Evolutionary conservation across 2,797 vertebrate species (phyloP).

Genomic region (Ciconia nigra): DNA sequence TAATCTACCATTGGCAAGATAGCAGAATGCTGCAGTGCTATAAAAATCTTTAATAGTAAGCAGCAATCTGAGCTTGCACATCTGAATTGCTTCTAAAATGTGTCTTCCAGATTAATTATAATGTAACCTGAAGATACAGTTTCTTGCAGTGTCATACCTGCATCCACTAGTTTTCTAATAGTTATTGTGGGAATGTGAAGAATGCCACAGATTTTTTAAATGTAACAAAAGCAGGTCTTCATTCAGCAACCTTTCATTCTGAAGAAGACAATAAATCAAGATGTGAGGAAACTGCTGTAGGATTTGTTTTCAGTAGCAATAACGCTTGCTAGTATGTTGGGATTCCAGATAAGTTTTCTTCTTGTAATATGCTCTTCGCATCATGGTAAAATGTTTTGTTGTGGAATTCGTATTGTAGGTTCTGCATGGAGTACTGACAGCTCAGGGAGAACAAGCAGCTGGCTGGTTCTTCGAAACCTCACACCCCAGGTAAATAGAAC

Average conservation of each 20-base stretch:
- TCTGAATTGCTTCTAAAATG: not conserved
- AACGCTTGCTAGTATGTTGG: not conserved
- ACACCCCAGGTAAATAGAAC: slow-evolving; percentile 87
- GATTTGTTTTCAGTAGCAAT: not conserved
- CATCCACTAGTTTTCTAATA: not conserved
- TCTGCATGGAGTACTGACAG: slow-evolving; percentile 97
- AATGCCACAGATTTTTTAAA: not conserved
- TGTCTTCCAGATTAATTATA: not conserved
- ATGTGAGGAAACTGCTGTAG: not conserved
- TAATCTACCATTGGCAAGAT: not conserved
- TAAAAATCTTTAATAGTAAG: slow-evolving; percentile 1
- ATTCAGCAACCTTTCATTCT: not conserved
- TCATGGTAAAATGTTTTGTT: not conserved
- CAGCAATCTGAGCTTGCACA: not conserved
- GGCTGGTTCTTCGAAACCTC: slow-evolving; percentile 97
- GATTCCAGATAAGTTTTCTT: not conserved
- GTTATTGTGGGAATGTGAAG: not conserved
- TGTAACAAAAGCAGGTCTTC: not conserved
- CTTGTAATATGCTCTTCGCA: not conserved
- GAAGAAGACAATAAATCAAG: not conserved
- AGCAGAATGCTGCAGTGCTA: slow-evolving; percentile 16
- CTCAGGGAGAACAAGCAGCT: slow-evolving; percentile 95
- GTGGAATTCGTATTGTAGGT: slow-evolving; percentile 67
- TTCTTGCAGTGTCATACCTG: not conserved
- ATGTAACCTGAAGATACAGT: not conserved